phyloP scores from a whole-genome alignment of 2,113 vertebrate species.

The Gracilinanus agilis region DNA sequence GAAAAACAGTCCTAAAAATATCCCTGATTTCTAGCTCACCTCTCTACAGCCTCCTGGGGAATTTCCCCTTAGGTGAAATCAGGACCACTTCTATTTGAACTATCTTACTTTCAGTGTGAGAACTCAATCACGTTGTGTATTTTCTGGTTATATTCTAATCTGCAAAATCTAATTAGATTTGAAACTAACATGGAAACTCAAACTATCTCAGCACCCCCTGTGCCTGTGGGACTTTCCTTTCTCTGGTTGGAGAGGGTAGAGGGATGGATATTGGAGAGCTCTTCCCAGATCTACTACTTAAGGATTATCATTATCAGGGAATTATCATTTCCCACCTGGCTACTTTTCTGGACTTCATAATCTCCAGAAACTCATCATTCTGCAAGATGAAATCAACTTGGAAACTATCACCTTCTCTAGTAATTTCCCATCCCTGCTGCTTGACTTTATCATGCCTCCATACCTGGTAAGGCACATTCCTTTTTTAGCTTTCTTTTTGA shows the following conservation, averaged over 20 bases:
- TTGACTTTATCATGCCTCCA: not conserved
- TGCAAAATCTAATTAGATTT: not conserved
- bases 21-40: not conserved
- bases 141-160: not conserved
- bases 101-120: not conserved
- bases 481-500: not conserved
- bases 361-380: not conserved
- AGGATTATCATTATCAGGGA: not conserved
- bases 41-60: not conserved
- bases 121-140: not conserved
- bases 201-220: not conserved
- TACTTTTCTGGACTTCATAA: not conserved
- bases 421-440: not conserved
- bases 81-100: not conserved
- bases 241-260: not conserved
- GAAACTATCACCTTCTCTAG: not conserved
- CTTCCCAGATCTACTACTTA: not conserved
- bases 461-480: not conserved
- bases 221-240: not conserved
- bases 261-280: not conserved
- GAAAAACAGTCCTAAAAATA: not conserved
- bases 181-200: not conserved
- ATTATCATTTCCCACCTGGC: not conserved
- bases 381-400: not conserved
- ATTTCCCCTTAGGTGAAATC: not conserved